A percentile compares a stretch with the other conserved stretches of the same genome.
phyloP scores from a whole-genome alignment of 2,797 vertebrate species.

The Neoniphon sammara region DNA sequence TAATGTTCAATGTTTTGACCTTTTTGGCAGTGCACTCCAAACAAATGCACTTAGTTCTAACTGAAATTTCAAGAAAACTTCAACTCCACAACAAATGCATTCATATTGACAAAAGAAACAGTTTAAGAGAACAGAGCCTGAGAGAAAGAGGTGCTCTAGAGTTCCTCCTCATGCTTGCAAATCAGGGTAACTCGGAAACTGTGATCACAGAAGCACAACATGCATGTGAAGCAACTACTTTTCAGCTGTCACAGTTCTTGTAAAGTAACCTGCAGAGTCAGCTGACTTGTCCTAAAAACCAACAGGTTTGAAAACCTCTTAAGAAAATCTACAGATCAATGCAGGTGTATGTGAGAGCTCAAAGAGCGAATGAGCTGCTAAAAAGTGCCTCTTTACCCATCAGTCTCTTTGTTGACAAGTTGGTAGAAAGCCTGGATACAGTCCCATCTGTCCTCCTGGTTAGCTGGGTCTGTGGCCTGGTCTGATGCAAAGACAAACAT shows the following conservation, averaged over 20 bases:
- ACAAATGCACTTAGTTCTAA: too few relatives aligned
- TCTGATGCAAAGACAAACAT: constrained; percentile 73
- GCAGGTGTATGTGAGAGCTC: neutral
- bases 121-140: neutral
- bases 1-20: too few relatives aligned
- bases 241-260: neutral
- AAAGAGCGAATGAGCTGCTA: neutral
- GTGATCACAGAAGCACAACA: constrained; percentile 28
- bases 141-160: constrained; percentile 8
- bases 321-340: neutral
- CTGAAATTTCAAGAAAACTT: neutral
- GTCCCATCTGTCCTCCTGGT: constrained; percentile 86
- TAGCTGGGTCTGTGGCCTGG: constrained; percentile 87
- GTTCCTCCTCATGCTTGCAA: neutral
- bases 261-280: constrained; percentile 15
- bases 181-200: constrained; percentile 18
- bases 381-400: constrained; percentile 82
- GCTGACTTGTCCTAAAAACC: neutral
- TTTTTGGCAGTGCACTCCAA: too few relatives aligned
- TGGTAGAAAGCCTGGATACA: constrained; percentile 88
- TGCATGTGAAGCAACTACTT: constrained; percentile 58
- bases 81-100: neutral
- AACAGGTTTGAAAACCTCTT: neutral
- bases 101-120: neutral
- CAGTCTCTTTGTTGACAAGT: constrained; percentile 81